Percentiles rank a stretch among this genome's conserved stretches.
Conservation (phyloP, 1,140 invertebrate genomes). For the Heliconius hermathena region DNA sequence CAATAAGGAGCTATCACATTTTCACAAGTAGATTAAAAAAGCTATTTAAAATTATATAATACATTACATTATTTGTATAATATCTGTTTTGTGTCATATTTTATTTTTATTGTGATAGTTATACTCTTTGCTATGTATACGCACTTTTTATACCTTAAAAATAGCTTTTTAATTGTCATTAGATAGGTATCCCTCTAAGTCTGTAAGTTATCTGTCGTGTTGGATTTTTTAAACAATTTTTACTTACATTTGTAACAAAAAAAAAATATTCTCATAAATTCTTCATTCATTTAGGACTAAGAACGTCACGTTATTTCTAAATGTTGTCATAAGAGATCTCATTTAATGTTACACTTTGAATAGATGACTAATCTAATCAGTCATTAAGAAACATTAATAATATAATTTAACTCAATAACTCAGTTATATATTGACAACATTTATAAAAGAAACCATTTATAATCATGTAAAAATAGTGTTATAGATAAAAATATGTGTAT, state of each 20-base stretch:
- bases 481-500: constrained; percentile 17
- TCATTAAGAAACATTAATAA: not conserved
- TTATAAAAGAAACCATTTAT: constrained; percentile 10
- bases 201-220: not conserved
- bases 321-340: not conserved
- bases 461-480: constrained; percentile 19
- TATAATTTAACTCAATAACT: not conserved
- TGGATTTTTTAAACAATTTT: not conserved
- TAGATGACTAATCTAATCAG: no score
- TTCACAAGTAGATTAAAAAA: constrained; percentile 2
- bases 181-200: not conserved
- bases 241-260: constrained; percentile 1
- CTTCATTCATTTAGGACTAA: not conserved
- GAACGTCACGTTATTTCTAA: not conserved
- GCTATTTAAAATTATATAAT: not conserved
- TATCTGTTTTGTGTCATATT: not conserved
- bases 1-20: not conserved
- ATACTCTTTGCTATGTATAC: constrained; percentile 8
- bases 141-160: constrained; percentile 8
- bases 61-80: not conserved
- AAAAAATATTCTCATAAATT: not conserved
- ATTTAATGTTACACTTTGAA: not conserved
- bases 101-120: not conserved
- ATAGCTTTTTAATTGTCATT: constrained; percentile 1
- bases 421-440: not conserved